Evolutionary conservation across 2,113 vertebrate genomes (phyloP).

Genomic region (zebrafish (Danio rerio)): GRCz12tu NC_133195.1:34260001-34260500

Average conservation of each 20-base stretch:
- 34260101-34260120: not conserved
- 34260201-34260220: not conserved
- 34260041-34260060: too few species aligned
- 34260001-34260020: too few species aligned
- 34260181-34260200: not conserved
- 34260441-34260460: not conserved
- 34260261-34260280: conserved; percentile 15
- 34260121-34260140: not conserved
- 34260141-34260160: not conserved
- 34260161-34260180: not conserved
- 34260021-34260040: too few species aligned
- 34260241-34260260: conserved; percentile 9
- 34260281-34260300: not conserved
- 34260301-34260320: not conserved
- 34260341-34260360: not conserved
- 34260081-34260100: too few species aligned
- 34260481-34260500: not conserved
- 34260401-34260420: not conserved
- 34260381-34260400: not conserved
- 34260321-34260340: not conserved
- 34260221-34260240: not conserved
- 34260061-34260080: too few species aligned
- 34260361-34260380: not conserved
- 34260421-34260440: not conserved
- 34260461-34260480: not conserved